Percentiles rank a stretch among this genome's conserved stretches.
These are phyloP conservation scores for Drosophila santomea DNA, from an alignment of 1,140 invertebrate genomes.

Conservation along the genomic window DNA sequence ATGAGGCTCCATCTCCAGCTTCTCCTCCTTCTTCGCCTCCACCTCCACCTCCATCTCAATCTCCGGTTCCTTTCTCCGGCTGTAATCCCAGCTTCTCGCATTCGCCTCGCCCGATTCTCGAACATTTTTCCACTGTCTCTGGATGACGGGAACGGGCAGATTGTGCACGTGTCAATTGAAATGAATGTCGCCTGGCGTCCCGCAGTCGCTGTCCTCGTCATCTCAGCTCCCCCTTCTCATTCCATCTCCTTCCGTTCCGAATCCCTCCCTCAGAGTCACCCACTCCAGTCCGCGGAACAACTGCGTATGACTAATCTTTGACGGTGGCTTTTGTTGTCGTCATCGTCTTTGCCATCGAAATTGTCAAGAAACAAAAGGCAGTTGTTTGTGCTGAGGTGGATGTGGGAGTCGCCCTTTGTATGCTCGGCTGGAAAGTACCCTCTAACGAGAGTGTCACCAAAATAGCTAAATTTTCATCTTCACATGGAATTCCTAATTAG, in stretches of 20 bases:
- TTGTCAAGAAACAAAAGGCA: constrained; percentile 50
- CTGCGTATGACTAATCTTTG: constrained; percentile 80
- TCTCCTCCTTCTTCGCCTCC: neutral
- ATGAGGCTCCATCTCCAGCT: constrained; percentile 44
- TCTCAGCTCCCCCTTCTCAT: neutral
- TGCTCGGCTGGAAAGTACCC: constrained; percentile 27
- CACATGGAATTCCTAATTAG: neutral
- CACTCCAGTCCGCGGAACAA: constrained; percentile 31
- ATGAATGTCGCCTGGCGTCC: constrained; percentile 78
- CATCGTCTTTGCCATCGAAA: constrained; percentile 59
- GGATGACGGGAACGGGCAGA: constrained; percentile 24
- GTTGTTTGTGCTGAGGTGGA: neutral
- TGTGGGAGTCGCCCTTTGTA: neutral
- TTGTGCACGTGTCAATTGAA: constrained; percentile 68
- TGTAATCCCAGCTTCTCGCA: constrained; percentile 34
- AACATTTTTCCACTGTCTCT: constrained; percentile 68
- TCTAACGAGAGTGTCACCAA: constrained; percentile 1
- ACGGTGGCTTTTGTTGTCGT: constrained; percentile 58
- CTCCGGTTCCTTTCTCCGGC: constrained; percentile 6
- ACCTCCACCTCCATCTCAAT: neutral
- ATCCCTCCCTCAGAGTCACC: constrained; percentile 13
- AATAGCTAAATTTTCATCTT: neutral
- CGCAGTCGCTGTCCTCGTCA: constrained; percentile 57
- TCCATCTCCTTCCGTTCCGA: neutral
- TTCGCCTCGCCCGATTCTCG: constrained; percentile 62